These are phyloP conservation scores for Sebastiscus albofasciatus DNA, from an alignment of 2,797 vertebrate species.

Conservation along the genomic window DNA sequence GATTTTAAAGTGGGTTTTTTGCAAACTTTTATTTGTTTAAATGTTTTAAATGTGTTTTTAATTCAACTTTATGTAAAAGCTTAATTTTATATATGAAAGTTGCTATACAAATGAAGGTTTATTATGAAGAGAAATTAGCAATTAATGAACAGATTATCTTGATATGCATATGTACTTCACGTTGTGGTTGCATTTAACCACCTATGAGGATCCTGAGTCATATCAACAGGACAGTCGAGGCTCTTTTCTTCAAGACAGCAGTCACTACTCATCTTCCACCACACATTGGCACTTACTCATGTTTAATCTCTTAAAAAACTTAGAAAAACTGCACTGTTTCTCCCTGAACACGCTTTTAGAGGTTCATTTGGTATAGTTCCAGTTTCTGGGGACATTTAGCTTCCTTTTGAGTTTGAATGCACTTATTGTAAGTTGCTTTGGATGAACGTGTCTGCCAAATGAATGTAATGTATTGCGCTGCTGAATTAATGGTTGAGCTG, in stretches of 20 bases:
- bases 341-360: not conserved
- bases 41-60: not conserved
- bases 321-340: not conserved
- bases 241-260: not conserved
- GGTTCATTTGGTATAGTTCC: not conserved
- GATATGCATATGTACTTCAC: not conserved
- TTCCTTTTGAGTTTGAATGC: not conserved
- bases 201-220: not conserved
- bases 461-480: not conserved
- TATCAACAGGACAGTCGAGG: not conserved
- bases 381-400: not conserved
- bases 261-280: not conserved
- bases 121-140: not conserved
- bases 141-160: not conserved
- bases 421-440: not conserved
- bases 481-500: not conserved
- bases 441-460: not conserved
- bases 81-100: not conserved
- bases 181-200: not conserved
- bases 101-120: not conserved
- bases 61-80: not conserved
- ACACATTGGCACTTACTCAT: not conserved
- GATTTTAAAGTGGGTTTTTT: not conserved
- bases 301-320: not conserved
- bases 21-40: not conserved